Evolutionary conservation across 2,113 vertebrate genomes (phyloP).

Genomic region (Callaeas wilsoni): DNA sequence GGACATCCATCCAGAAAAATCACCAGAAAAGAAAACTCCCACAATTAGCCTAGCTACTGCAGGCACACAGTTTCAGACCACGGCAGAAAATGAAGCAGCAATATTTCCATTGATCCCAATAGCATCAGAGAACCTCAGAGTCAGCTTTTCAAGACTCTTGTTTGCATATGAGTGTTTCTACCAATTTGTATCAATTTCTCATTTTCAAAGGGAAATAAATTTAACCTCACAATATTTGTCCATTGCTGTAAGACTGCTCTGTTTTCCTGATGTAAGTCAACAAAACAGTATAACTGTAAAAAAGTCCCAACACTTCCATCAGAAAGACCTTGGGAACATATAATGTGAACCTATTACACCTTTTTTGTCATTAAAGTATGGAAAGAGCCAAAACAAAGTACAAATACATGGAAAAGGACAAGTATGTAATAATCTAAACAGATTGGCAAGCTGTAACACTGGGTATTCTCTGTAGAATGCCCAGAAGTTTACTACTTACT

Average conservation of each 20-base stretch:
- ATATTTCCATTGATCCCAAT: background rate
- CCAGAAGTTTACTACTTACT: background rate
- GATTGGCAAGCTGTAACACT: background rate
- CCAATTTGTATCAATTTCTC: background rate
- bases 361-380: background rate
- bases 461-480: background rate
- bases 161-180: background rate
- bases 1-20: background rate
- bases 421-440: background rate
- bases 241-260: background rate
- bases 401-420: background rate
- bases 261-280: background rate
- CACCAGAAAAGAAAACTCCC: background rate
- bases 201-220: background rate
- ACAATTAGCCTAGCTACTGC: background rate
- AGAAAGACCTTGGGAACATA: background rate
- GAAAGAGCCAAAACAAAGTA: background rate
- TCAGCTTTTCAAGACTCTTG: background rate
- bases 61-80: background rate
- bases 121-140: background rate
- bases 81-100: background rate
- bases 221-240: background rate
- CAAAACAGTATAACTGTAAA: background rate
- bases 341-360: background rate
- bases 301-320: background rate